Evolutionary conservation across 2,888 invertebrate species (phyloP).

Genomic region (Dysmachus trigonus): DNA sequence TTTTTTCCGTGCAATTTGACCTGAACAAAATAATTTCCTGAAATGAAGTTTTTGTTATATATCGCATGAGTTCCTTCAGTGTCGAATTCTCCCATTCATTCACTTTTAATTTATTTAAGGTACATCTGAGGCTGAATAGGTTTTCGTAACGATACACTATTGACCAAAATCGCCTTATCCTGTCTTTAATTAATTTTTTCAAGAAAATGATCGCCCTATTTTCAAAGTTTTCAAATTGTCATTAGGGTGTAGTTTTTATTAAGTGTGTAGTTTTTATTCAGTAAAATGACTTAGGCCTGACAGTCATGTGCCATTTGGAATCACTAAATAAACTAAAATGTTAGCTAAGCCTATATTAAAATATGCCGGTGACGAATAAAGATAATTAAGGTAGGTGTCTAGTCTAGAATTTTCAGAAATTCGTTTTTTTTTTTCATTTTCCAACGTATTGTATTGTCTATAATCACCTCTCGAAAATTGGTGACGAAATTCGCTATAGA

Average conservation of each 20-base stretch:
- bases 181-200: background rate
- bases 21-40: conserved; percentile 16
- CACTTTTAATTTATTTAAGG: background rate
- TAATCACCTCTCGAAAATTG: too few species aligned
- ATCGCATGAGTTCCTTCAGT: background rate
- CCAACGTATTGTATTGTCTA: too few species aligned
- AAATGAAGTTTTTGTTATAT: background rate
- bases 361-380: too few species aligned
- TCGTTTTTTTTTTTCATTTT: too few species aligned
- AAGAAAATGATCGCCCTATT: background rate
- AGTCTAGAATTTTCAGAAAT: too few species aligned
- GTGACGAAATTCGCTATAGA: too few species aligned
- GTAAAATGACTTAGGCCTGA: background rate
- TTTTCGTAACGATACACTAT: background rate
- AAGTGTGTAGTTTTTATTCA: background rate
- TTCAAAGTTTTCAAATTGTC: background rate
- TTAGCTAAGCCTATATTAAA: too few species aligned
- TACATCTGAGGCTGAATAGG: background rate
- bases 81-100: background rate
- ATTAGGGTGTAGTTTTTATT: background rate
- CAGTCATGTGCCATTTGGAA: background rate
- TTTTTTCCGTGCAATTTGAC: conserved; percentile 27
- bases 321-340: too few species aligned
- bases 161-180: background rate
- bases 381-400: too few species aligned